Conservation (phyloP, 2,113 vertebrate genomes). For the Poeciliopsis turrubarensis region DNA sequence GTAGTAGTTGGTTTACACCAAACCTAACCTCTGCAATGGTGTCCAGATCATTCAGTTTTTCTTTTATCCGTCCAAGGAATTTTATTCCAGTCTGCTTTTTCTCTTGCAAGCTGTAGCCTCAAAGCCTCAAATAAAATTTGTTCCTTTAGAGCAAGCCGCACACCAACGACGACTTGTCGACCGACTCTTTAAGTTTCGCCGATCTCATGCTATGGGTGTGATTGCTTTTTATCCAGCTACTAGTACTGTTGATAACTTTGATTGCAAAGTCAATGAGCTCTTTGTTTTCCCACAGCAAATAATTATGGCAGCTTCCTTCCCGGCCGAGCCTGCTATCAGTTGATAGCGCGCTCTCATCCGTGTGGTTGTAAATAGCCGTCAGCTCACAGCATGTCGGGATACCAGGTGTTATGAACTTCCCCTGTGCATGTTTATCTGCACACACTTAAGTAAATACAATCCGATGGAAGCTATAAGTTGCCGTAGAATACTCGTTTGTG, state of each 20-base stretch:
- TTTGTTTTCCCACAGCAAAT: conserved; percentile 65
- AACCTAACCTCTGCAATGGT: too few relatives aligned
- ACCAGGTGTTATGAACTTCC: neutral
- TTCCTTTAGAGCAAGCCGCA: neutral
- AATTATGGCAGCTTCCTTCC: conserved; percentile 69
- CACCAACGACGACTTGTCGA: conserved; percentile 10
- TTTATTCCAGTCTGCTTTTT: too few relatives aligned
- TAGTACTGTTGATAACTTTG: conserved; percentile 33
- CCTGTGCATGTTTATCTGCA: conserved; percentile 1
- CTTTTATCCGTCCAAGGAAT: too few relatives aligned
- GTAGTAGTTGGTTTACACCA: too few relatives aligned
- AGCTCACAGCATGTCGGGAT: neutral
- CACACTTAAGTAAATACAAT: conserved; percentile 25
- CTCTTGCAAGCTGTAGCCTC: too few relatives aligned
- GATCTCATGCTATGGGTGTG: conserved; percentile 28
- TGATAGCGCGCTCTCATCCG: conserved; percentile 61
- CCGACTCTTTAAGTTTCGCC: conserved; percentile 19
- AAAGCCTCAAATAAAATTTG: neutral
- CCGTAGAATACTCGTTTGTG: conserved; percentile 13
- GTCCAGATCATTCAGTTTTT: too few relatives aligned
- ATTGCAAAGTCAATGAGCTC: conserved; percentile 58
- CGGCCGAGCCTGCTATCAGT: conserved; percentile 38
- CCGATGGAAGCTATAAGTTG: conserved; percentile 5
- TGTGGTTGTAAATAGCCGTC: conserved; percentile 41
- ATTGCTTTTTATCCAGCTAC: conserved; percentile 41